Evolutionary conservation across 2,113 vertebrate species (phyloP), one percentile per base, ranked within the genome.

Genomic region (Ictidomys tridecemlineatus): DNA sequence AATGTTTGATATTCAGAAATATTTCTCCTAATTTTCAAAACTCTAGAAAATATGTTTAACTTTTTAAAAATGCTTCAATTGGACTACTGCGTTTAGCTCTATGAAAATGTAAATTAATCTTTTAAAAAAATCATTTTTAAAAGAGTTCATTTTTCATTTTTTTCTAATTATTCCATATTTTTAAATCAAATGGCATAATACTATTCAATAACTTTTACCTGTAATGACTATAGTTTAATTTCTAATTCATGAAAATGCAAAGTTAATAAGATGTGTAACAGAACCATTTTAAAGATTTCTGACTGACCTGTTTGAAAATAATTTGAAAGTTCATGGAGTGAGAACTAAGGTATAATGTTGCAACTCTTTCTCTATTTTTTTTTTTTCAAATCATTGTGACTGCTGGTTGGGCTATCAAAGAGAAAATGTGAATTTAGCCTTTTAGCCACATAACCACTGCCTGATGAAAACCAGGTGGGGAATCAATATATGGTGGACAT

Each of bases 381-480:
- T 39, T 42, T 85, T 73, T 77, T 84, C 56, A 89, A 96, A 94
- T 98, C 96, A 67, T 93, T 97, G 65, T 83, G 96, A 77, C 83
- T 96, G 92, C 85, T 95, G 67, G 61, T 94, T 79, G 51, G 58
- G 53, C 72, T 92, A 95, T 93, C 93, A 96, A 97, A 98, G 93
- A 65, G 84, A 97, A 97, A 97, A 98, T 87, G 84, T 97, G 91
- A 93, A 98, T 82, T 82, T 93, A 48, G 95, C 82, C 95, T 98
- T 96, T 94, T 28, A 91, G 96, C 97, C 97, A 95, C 69, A 92
- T 96, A 94, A 93, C 92, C 84, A 95, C 93, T 87, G 85, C 87
- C 86, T 97, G 96, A 97, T 98, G 96, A 97, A 96, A 97, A 98
- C 95, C 98, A 98, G 97, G 98, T 98, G 98, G 86, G 53, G 51